These are phyloP conservation scores for Mizuhopecten yessoensis DNA, from an alignment of 1,140 invertebrate genomes.

Conservation along the genomic window DNA sequence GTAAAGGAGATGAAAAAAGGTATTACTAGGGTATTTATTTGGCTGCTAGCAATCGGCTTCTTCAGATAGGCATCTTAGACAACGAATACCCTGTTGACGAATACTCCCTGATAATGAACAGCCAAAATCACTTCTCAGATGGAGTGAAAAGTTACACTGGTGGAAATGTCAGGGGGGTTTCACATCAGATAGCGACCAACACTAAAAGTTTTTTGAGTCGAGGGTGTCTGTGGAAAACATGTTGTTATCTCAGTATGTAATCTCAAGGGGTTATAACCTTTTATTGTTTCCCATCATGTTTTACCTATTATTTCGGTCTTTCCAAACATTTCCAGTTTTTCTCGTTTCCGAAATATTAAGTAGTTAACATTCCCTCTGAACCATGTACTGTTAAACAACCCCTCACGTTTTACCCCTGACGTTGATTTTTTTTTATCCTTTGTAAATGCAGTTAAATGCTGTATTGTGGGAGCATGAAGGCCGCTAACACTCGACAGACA, in stretches of 20 bases:
- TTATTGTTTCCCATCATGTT: background rate
- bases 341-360: slow-evolving; percentile 4
- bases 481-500: background rate
- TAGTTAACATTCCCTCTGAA: slow-evolving; percentile 5
- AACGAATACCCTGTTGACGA: slow-evolving; percentile 18
- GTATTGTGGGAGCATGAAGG: background rate
- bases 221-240: background rate
- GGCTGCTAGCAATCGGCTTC: background rate
- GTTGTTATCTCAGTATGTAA: background rate
- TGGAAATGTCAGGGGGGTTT: background rate
- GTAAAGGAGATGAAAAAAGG: slow-evolving; percentile 20
- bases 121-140: background rate
- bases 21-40: slow-evolving; percentile 6
- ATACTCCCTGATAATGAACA: background rate
- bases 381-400: slow-evolving; percentile 8
- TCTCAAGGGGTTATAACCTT: background rate
- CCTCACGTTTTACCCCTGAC: background rate
- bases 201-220: background rate
- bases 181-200: background rate
- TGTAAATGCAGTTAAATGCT: background rate
- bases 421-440: background rate
- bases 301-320: background rate
- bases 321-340: background rate
- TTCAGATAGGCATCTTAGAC: background rate
- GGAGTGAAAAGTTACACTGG: background rate